Evolutionary conservation across 2,113 vertebrate species (phyloP), one percentile per base, ranked within the genome.

Genomic region (Salminus brasiliensis): DNA sequence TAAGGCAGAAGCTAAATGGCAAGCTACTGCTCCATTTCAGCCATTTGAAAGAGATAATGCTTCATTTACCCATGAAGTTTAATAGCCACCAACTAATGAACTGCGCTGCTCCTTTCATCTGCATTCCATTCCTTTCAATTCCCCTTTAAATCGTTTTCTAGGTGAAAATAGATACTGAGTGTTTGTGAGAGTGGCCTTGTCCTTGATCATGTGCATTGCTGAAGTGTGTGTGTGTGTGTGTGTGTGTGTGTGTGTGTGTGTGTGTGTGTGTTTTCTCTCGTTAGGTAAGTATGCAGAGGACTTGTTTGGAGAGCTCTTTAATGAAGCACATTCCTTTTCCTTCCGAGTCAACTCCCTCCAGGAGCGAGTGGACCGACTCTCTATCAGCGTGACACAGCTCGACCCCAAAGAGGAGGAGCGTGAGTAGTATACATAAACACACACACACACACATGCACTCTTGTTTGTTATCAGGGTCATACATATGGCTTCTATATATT

Each of bases 201-300:
- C 13, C 47, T 57, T 30, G 53, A 4, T 74, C 9, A 65, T 45
- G 1, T 43, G 23, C 27, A 2, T 13, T n/a, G 25, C 25, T 78
- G 36, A 77, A 15, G 68, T 57, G 66, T 79, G 30, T 75, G 41
- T 72, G 11, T 78, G 49, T 70, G n/a, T n/a, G n/a, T n/a, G n/a
- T n/a, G n/a, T n/a, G n/a, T n/a, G n/a, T n/a, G n/a, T n/a, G n/a
- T n/a, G n/a, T 53, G 87, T 92, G 76, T 72, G 39, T 72, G 15
- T 72, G 45, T 69, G 27, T 71, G 59, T 75, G 55, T 66, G 13
- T 18, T 0, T 83, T 49, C 87, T 93, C 62, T 76, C 16, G 7
- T 74, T 85, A 99, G 97, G 98, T 95, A 99, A 99, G 94, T 98
- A 98, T 95, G 97, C 98, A 85, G 98, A 99, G 93, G 97, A 99